Conservation (phyloP, 2,113 vertebrate genomes). For the Prochilodus magdalenae region DNA sequence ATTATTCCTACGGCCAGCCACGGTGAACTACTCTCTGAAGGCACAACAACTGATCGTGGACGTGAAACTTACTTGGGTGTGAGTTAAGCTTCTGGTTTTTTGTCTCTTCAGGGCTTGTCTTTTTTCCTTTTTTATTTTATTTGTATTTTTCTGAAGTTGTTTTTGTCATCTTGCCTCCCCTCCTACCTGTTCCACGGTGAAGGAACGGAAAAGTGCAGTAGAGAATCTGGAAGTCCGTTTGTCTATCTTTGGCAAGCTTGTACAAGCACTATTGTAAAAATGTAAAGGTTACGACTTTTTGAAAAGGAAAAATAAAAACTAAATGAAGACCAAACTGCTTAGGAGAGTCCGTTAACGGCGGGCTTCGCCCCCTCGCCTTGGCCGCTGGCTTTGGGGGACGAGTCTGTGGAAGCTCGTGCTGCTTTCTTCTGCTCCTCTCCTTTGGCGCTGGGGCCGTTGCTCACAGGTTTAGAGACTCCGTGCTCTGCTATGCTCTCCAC, state of each 20-base stretch:
- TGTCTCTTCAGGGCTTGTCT: slow-evolving; percentile 73
- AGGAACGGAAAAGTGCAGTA: slow-evolving; percentile 91
- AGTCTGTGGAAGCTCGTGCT: slow-evolving; percentile 80
- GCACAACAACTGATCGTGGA: slow-evolving; percentile 98
- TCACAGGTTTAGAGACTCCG: slow-evolving; percentile 79
- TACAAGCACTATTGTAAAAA: slow-evolving; percentile 96
- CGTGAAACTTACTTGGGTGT: slow-evolving; percentile 89
- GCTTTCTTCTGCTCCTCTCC: slow-evolving; percentile 79
- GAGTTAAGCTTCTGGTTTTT: slow-evolving; percentile 83
- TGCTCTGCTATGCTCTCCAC: slow-evolving; percentile 91
- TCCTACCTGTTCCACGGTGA: slow-evolving; percentile 86
- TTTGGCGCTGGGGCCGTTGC: slow-evolving; percentile 84
- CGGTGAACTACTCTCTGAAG: slow-evolving; percentile 97
- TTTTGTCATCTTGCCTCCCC: slow-evolving; percentile 39
- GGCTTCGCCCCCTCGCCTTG: slow-evolving; percentile 81
- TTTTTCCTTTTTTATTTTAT: neutral
- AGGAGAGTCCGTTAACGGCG: slow-evolving; percentile 94
- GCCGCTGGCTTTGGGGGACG: slow-evolving; percentile 73
- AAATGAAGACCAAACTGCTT: slow-evolving; percentile 82
- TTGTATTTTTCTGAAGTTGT: neutral
- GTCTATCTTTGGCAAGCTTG: slow-evolving; percentile 99
- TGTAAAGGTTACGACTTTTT: slow-evolving; percentile 63
- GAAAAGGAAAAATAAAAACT: slow-evolving; percentile 76
- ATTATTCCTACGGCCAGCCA: slow-evolving; percentile 88
- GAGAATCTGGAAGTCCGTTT: slow-evolving; percentile 90